A percentile compares a stretch with the other conserved stretches of the same genome.
These are phyloP conservation scores for Empis stercorea DNA, from an alignment of 2,888 invertebrate genomes.

Conservation along the genomic window DNA sequence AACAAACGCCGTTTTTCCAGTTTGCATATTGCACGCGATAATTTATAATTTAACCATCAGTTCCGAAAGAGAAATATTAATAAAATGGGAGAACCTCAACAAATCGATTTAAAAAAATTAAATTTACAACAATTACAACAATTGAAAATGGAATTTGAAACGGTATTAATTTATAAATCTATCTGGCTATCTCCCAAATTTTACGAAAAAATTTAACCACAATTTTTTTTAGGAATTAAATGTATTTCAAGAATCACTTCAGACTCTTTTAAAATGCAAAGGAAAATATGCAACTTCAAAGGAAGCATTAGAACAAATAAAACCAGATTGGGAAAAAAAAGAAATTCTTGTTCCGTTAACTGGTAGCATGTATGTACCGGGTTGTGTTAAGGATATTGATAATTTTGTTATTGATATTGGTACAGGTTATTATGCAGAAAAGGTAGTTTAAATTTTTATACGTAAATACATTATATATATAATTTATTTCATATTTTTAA, in stretches of 20 bases:
- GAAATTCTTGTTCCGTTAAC: constrained; percentile 87
- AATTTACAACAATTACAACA: constrained; percentile 69
- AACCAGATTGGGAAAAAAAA: constrained; percentile 62
- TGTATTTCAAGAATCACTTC: constrained; percentile 80
- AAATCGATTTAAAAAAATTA: constrained; percentile 69
- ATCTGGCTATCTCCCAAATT: too few relatives aligned
- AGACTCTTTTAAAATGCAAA: constrained; percentile 81
- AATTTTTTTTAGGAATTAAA: constrained; percentile 61
- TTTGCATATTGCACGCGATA: too few relatives aligned
- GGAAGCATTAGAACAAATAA: constrained; percentile 69
- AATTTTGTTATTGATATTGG: constrained; percentile 91
- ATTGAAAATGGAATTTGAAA: constrained; percentile 76
- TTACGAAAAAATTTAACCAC: too few relatives aligned
- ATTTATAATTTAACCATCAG: too few relatives aligned
- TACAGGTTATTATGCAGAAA: constrained; percentile 92
- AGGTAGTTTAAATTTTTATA: constrained; percentile 41
- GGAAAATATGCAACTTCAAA: constrained; percentile 80
- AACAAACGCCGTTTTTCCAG: too few relatives aligned
- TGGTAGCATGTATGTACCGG: constrained; percentile 95
- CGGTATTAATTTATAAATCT: constrained; percentile 44
- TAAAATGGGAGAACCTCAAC: constrained; percentile 42
- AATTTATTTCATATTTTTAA: constrained; percentile 30
- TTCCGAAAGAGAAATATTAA: too few relatives aligned
- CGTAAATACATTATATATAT: too few relatives aligned
- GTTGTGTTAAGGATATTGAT: constrained; percentile 68